These are phyloP conservation scores for Colletes collaris DNA, from an alignment of 2,888 invertebrate species.

Conservation along the genomic window DNA sequence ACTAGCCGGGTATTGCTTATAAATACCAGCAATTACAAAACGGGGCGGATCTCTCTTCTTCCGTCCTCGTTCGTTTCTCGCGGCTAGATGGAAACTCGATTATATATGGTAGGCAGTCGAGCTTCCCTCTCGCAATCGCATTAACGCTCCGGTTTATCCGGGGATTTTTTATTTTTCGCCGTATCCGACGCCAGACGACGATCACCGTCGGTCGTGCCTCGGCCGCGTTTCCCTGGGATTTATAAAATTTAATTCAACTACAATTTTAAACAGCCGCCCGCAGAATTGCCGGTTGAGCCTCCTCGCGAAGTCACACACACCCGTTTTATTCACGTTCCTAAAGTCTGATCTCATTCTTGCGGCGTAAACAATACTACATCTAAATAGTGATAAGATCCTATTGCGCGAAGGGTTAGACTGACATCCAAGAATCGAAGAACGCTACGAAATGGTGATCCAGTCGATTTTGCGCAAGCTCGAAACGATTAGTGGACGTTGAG, in stretches of 20 bases:
- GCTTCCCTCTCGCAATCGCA: constrained; percentile 67
- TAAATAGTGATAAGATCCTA: not conserved
- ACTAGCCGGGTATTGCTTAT: constrained; percentile 79
- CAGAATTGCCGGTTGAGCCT: constrained; percentile 20
- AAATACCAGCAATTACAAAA: constrained; percentile 83
- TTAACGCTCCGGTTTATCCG: constrained; percentile 66
- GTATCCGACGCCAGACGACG: constrained; percentile 24
- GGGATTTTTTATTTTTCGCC: constrained; percentile 37
- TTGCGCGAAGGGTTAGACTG: constrained; percentile 1
- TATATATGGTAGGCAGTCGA: constrained; percentile 65
- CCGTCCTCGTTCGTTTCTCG: constrained; percentile 47
- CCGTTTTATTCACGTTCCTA: too few relatives aligned
- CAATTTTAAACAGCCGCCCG: constrained; percentile 27
- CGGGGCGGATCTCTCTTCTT: constrained; percentile 46
- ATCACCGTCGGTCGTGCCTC: constrained; percentile 13
- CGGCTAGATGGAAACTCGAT: constrained; percentile 71
- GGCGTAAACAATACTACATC: not conserved
- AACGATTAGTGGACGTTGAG: constrained; percentile 17
- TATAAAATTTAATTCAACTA: constrained; percentile 50
- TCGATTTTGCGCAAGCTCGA: constrained; percentile 31
- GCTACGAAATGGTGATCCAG: constrained; percentile 17
- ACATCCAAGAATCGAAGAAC: constrained; percentile 23
- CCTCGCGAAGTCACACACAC: too few relatives aligned
- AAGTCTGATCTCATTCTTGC: constrained; percentile 3
- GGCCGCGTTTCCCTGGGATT: constrained; percentile 20